Evolutionary conservation across 2,888 invertebrate species (phyloP).

Genomic region (Pandemis heparana): DNA sequence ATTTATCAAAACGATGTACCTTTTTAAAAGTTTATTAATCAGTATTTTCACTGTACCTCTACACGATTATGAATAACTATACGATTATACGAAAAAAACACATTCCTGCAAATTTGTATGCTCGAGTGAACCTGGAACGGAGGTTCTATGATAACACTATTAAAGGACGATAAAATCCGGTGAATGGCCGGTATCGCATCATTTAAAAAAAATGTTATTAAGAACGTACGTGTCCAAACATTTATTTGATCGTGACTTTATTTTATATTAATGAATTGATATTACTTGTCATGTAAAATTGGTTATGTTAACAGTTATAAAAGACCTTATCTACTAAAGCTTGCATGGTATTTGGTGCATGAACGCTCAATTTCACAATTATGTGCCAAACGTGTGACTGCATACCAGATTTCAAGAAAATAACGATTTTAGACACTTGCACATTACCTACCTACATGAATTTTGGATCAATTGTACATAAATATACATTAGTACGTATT

Average conservation of each 20-base stretch:
- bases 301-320: conserved; percentile 4
- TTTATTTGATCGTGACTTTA: not conserved
- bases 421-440: conserved; percentile 54
- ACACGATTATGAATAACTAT: conserved; percentile 21
- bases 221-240: not conserved
- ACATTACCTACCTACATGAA: conserved; percentile 54
- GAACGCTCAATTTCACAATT: conserved; percentile 67
- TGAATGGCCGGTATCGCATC: not conserved
- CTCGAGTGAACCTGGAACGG: not conserved
- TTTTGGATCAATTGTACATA: conserved; percentile 82
- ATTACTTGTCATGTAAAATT: not conserved
- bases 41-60: conserved; percentile 31
- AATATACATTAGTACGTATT: conserved; percentile 71
- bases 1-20: conserved; percentile 17
- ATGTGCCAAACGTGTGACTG: conserved; percentile 71
- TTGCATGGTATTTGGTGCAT: conserved; percentile 59
- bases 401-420: conserved; percentile 48
- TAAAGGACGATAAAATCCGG: not conserved
- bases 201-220: not conserved
- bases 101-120: conserved; percentile 13
- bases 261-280: not conserved
- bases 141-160: not conserved
- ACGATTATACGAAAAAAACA: conserved; percentile 4
- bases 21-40: conserved; percentile 27
- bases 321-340: conserved; percentile 28